Base-by-base conservation (phyloP, 2,113 vertebrate species). In the Etheostoma spectabile region DNA sequence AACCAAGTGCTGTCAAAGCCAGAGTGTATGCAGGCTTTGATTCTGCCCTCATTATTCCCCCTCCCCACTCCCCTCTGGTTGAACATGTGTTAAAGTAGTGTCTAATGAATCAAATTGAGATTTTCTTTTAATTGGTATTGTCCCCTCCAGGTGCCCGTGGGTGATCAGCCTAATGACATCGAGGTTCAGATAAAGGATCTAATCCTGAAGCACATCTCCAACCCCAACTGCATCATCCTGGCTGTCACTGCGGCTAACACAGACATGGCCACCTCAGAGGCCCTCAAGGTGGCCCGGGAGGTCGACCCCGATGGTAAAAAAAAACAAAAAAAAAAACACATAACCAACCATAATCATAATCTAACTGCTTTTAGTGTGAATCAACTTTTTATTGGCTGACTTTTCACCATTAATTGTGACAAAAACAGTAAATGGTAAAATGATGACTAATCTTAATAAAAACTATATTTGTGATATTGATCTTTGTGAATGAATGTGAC, bases 191-290 rank as follows among this genome's bases (percentile, higher is more conserved):
- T 99, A 82, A 93, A 96, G 89, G 98, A 99, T 84, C 94, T 99
- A 52, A 99, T 99, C 84, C 93, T 98, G 76, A 96, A 97, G 57
- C 97, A 99, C 94, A 99, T 99, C 94, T 96, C 97, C 76, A 99
- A 99, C 86, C 98, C 98, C 27, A 99, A 99, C 94, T 97, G 97
- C 85, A 99, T 99, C 90, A 99, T 99, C 86, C 92, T 99, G 57
- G 97, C 98, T 3, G 98, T 99, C 80, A 99, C 97, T 0, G 98
- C 98, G 21, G 98, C 98, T 6, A 99, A 99, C 92, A 99, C 98
- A 6, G 98, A 99, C 88, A 99, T 99, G 98, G 98, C 98, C 70
- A 99, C 98, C 48, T 99, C 98, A 0, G 98, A 99, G 92, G 97
- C 98, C 0, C 96, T 99, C 21, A 99, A 99, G 93, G 97, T 99